Base-by-base conservation (phyloP, 2,888 invertebrate genomes). In the Leucophenga maculata region DNA sequence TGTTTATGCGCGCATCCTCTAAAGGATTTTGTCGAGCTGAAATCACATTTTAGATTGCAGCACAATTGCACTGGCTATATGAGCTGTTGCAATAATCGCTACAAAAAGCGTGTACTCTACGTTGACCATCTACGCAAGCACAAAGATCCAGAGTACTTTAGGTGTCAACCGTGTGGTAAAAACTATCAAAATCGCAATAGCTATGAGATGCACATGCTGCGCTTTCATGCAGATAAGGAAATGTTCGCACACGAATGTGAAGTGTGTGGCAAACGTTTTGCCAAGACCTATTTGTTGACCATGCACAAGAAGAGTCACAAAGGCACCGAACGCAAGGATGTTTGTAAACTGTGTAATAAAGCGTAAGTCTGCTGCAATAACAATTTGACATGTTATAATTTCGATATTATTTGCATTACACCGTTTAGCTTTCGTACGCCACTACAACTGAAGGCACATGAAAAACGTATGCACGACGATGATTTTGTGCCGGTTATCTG, bases 61-160 rank as follows among this genome's bases (percentile, higher is more conserved):
- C 83, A 83, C 68, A 75, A 77, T 18, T 82, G 85, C 62, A 77
- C 75, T 3, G 83, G 86, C 0, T 83, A 83, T 26, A 74, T 85
- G 46, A 72, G 76, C 48, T 83, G 83, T 59, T 83, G 83, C 66
- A 85, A 85, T 18, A 83, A 85, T 72, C 84, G 86, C 0, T 83
- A 83, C 54, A 77, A 76, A 52, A 83, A 83, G 46, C 78, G 83
- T 0, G 79, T 84, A 0, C 69, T 82, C 0, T 83, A 85, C 31
- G 83, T 85, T n/a, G 83, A 83, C n/a, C 83, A 83, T 65, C 62
- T 83, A 68, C 84, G 85, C 18, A 76, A 76, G 22, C 83, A 83
- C 69, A 85, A 80, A 68, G 80, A 83, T 72, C 83, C 83, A 16
- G 78, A 83, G 62, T 83, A 85, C 18, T 83, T 73, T 48, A 69